Percentiles rank a stretch among this genome's conserved stretches.
Conservation (phyloP, 2,113 vertebrate species). For the Campylomormyrus tamandua region DNA sequence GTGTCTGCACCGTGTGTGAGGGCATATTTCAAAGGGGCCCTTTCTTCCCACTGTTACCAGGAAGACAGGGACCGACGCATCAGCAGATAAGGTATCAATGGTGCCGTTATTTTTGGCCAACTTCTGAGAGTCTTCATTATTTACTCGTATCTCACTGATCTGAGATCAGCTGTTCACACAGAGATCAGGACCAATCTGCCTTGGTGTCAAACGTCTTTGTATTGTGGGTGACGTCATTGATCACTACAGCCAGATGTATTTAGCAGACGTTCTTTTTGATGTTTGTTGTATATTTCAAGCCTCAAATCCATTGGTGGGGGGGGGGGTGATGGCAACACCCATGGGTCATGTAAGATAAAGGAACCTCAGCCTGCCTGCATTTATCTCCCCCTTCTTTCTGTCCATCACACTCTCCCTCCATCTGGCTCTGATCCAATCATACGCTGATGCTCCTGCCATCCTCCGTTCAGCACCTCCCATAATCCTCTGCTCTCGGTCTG, state of each 20-base stretch:
- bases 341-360: background rate
- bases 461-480: constrained; percentile 37
- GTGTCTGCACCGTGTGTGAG: background rate
- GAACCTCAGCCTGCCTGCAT: background rate
- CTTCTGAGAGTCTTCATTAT: background rate
- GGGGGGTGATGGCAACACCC: background rate
- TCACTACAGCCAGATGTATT: background rate
- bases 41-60: background rate
- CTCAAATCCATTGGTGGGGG: background rate
- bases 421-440: constrained; percentile 55
- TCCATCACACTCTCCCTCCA: constrained; percentile 1
- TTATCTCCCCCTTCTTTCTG: constrained; percentile 13
- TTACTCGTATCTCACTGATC: background rate
- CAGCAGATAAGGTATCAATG: background rate
- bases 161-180: background rate
- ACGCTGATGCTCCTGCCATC: constrained; percentile 51
- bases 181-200: background rate
- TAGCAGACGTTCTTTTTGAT: background rate
- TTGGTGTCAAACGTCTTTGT: background rate
- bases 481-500: constrained; percentile 50
- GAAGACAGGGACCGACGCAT: background rate
- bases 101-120: background rate
- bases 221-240: background rate
- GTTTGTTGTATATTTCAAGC: background rate
- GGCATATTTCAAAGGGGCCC: background rate